Evolutionary conservation across 2,888 invertebrate species (phyloP).

Genomic region (Nasonia oneida): DNA sequence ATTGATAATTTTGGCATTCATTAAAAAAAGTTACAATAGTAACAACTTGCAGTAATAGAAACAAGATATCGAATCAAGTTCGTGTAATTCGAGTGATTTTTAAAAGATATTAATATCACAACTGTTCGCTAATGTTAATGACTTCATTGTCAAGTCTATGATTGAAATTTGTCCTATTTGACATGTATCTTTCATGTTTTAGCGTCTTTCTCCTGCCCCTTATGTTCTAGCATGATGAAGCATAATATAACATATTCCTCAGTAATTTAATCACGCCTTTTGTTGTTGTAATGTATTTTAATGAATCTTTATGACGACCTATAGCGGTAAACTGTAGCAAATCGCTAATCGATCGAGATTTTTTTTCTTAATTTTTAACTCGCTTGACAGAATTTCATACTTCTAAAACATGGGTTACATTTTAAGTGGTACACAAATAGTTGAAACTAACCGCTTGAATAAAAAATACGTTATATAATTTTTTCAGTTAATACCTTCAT

Average conservation of each 20-base stretch:
- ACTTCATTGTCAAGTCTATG: conserved; percentile 39
- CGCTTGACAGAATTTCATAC: conserved; percentile 10
- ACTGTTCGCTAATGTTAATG: conserved; percentile 48
- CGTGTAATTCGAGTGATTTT: conserved; percentile 46
- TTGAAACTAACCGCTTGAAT: conserved; percentile 2
- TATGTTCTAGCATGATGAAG: conserved; percentile 32
- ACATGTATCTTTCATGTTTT: conserved; percentile 55
- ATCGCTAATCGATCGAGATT: conserved; percentile 13
- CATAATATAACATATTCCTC: conserved; percentile 17
- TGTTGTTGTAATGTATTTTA: conserved; percentile 9
- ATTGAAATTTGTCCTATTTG: conserved; percentile 37
- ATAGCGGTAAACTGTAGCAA: not conserved
- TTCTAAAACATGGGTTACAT: conserved; percentile 31
- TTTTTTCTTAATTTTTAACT: conserved; percentile 9
- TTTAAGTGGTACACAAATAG: not conserved
- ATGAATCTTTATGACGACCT: not conserved
- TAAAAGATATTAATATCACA: conserved; percentile 53
- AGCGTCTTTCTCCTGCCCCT: conserved; percentile 39
- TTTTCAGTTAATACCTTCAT: conserved; percentile 10
- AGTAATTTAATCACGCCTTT: conserved; percentile 15
- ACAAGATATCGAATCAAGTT: conserved; percentile 38
- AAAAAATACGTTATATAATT: conserved; percentile 23
- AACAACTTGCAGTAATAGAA: not conserved
- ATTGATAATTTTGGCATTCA: conserved; percentile 25
- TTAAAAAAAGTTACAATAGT: conserved; percentile 2